Conservation (phyloP, 2,113 vertebrate species). For the Circaetus cinerascens region DNA sequence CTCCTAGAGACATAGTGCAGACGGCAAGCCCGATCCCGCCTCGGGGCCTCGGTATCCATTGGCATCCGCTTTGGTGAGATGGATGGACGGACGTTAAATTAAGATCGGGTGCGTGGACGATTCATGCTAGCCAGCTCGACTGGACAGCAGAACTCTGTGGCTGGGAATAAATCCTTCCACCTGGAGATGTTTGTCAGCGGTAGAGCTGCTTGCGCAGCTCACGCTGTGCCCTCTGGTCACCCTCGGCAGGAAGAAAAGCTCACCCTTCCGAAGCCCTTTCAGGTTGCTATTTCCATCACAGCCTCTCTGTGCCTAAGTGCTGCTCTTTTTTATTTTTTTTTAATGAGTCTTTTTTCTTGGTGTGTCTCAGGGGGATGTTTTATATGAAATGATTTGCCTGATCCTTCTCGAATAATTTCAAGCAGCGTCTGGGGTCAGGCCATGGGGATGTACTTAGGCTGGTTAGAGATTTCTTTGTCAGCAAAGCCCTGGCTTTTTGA, state of each 20-base stretch:
- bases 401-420: neutral
- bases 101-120: neutral
- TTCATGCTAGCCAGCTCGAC: neutral
- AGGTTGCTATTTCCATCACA: neutral
- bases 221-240: neutral
- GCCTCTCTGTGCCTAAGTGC: neutral
- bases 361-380: neutral
- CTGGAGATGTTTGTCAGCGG: neutral
- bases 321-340: neutral
- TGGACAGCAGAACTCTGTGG: neutral
- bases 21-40: accelerated
- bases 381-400: neutral
- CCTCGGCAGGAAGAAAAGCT: neutral
- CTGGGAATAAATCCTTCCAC: neutral
- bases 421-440: neutral
- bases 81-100: neutral
- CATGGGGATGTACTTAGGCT: neutral
- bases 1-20: neutral
- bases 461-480: neutral
- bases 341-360: neutral
- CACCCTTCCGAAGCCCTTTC: neutral
- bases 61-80: accelerated
- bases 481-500: neutral
- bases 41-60: accelerated
- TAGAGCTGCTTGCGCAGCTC: neutral